Conservation (phyloP, 1,140 invertebrate genomes). For the Polyergus mexicanus region DNA sequence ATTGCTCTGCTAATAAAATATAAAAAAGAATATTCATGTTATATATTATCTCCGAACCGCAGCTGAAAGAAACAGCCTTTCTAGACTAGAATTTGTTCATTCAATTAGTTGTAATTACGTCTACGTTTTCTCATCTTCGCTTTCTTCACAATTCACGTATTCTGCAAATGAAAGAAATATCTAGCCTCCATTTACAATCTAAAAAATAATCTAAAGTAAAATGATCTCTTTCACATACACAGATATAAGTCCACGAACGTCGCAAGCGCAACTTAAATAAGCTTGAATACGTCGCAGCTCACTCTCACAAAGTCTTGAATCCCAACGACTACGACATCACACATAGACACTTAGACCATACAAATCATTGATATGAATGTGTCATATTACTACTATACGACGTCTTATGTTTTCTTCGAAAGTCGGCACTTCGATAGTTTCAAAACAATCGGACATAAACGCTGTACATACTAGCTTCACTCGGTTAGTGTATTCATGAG, state of each 20-base stretch:
- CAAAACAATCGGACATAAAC: conserved; percentile 42
- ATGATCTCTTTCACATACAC: not conserved
- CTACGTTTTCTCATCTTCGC: not conserved
- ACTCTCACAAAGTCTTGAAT: conserved; percentile 40
- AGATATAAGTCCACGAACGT: conserved; percentile 1
- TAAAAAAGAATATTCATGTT: conserved; percentile 35
- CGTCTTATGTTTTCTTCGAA: conserved; percentile 34
- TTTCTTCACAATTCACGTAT: not conserved
- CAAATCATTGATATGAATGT: conserved; percentile 52
- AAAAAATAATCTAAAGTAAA: conserved; percentile 36
- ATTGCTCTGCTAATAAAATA: conserved; percentile 12
- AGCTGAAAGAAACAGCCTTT: conserved; percentile 68
- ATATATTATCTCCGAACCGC: conserved; percentile 20
- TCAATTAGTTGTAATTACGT: conserved; percentile 33
- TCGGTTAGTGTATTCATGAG: not conserved
- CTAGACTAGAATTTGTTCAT: conserved; percentile 72
- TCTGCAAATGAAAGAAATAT: conserved; percentile 24
- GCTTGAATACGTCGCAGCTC: conserved; percentile 45
- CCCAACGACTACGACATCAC: conserved; percentile 42
- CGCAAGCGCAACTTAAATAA: conserved; percentile 31
- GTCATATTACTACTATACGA: conserved; percentile 49
- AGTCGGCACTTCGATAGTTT: conserved; percentile 20
- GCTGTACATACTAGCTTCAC: not conserved
- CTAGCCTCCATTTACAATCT: not conserved
- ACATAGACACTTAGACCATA: conserved; percentile 50